These are phyloP conservation scores for Trichoplusia ni DNA, from an alignment of 1,140 invertebrate genomes.

Conservation along the genomic window DNA sequence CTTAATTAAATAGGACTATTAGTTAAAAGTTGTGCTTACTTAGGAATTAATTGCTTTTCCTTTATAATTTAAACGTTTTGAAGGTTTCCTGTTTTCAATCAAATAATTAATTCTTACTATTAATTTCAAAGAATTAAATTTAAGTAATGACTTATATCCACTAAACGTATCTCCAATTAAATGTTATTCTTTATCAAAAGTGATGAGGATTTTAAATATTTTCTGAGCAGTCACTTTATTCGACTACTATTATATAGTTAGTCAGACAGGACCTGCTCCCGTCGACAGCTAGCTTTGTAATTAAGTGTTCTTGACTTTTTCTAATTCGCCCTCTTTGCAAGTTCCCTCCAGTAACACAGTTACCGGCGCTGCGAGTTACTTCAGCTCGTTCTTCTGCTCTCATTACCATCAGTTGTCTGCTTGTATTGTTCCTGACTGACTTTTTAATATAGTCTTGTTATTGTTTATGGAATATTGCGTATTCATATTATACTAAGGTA, in stretches of 20 bases:
- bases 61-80: not conserved
- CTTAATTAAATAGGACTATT: not conserved
- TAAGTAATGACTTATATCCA: too few relatives aligned
- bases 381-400: conserved; percentile 2
- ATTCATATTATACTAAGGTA: not conserved
- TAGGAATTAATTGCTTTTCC: not conserved
- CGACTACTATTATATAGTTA: not conserved
- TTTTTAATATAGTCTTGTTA: too few relatives aligned
- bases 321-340: conserved; percentile 5
- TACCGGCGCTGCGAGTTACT: not conserved
- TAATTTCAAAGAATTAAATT: too few relatives aligned
- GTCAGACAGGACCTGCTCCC: not conserved
- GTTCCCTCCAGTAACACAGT: conserved; percentile 12
- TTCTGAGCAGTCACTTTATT: not conserved
- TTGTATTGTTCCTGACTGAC: not conserved
- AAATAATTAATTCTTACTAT: too few relatives aligned
- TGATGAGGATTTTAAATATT: too few relatives aligned
- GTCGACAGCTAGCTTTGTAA: not conserved
- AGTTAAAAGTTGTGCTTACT: conserved; percentile 14
- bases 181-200: too few relatives aligned
- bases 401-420: conserved; percentile 4
- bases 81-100: too few relatives aligned
- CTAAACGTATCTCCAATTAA: too few relatives aligned
- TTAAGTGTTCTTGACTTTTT: conserved; percentile 13
- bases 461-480: not conserved